Evolutionary conservation across 1,140 invertebrate species (phyloP), one percentile per base, ranked within the genome.

Genomic region (Psilanteris sp.): DNA sequence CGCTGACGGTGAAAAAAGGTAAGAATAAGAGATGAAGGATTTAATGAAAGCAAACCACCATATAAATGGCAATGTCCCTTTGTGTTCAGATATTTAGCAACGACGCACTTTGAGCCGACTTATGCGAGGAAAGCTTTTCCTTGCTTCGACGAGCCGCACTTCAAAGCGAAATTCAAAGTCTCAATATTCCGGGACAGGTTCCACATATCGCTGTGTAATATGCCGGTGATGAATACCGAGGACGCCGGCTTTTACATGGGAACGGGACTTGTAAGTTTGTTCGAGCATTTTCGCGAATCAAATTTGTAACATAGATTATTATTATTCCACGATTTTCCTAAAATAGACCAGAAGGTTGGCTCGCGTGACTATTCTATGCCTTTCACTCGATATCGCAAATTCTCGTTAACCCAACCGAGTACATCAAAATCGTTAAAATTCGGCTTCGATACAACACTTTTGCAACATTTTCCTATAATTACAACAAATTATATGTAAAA

Each of bases 121-220:
- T 95, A 96, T 72, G 98, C 98, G 0, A 90, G 98, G 9, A 92
- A 94, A 54, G 96, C 97, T 0, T 99, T 99, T 83, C 98, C 98
- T 0, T 99, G 97, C 83, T 96, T 98, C 78, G 98, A 99, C 84
- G 98, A 99, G 79, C 98, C 97, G 0, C 94, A 97, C 41, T 93
- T 98, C 57, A 96, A 98, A 83, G 97, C 98, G 0, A 93, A 92
- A 37, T 99, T 98, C 89, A 94, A 94, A 81, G 91, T 97, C 34
- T 95, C 94, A 3, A 95, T 97, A 62, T 94, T 96, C 39, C 91
- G 96, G 72, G 95, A 96, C 80, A 91, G 92, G 71, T 94, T 96
- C 84, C 95, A 96, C 82, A 95, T 96, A 71, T 94, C 95, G 0
- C 87, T 96, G 11, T 97, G 95, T 78, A 97, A 97, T 79, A 96